These are phyloP conservation scores for Chrysolina oricalcia DNA, from an alignment of 2,888 invertebrate species.

Conservation along the genomic window DNA sequence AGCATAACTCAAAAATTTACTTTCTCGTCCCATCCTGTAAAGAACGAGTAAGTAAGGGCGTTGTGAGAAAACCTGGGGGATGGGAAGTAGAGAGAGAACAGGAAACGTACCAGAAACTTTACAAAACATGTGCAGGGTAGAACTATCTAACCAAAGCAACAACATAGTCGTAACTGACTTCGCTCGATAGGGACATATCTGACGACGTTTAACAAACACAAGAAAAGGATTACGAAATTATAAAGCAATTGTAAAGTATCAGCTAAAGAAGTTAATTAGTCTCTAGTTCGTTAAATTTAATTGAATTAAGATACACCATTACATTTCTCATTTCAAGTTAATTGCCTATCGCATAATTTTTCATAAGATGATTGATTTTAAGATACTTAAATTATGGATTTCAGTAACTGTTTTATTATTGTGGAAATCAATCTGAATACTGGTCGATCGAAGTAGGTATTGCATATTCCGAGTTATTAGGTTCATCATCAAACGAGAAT, in stretches of 20 bases:
- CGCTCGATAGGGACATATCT: neutral
- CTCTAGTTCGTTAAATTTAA: neutral
- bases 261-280: neutral
- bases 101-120: conserved; percentile 43
- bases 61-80: conserved; percentile 27
- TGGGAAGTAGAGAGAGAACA: conserved; percentile 34
- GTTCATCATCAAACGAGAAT: too few relatives aligned
- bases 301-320: neutral
- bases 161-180: neutral
- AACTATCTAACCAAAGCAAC: conserved; percentile 33
- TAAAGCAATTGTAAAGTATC: neutral
- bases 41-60: conserved; percentile 33
- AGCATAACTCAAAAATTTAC: neutral
- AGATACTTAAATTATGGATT: neutral
- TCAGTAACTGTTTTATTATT: too few relatives aligned
- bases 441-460: too few relatives aligned
- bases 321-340: neutral
- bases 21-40: conserved; percentile 27
- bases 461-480: too few relatives aligned
- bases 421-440: too few relatives aligned
- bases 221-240: neutral
- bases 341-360: neutral
- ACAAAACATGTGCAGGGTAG: conserved; percentile 47
- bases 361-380: neutral
- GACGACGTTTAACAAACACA: neutral